These are phyloP conservation scores for Genyomyrus donnyi DNA, from an alignment of 2,113 vertebrate genomes.

Conservation along the genomic window DNA sequence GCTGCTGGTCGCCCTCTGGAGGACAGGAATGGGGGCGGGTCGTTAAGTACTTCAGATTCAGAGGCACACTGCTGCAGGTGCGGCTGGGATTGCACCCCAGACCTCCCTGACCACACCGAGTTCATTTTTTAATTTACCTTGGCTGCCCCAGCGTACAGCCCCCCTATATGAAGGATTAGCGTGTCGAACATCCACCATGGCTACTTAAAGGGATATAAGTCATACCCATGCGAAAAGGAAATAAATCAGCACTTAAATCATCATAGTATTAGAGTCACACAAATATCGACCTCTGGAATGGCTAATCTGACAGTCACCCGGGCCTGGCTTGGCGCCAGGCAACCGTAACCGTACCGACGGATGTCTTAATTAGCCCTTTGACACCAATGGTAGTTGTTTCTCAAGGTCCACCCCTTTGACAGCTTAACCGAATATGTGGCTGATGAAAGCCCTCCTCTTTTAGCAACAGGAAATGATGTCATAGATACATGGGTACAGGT, in stretches of 20 bases:
- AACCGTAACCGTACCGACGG: constrained; percentile 8
- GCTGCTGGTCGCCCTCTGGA: not conserved
- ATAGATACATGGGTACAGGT: not conserved
- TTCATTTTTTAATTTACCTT: not conserved
- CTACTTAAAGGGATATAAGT: not conserved
- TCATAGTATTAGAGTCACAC: not conserved
- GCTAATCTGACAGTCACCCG: constrained; percentile 24
- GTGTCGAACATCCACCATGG: not conserved
- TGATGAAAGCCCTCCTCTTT: constrained; percentile 14
- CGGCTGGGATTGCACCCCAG: not conserved
- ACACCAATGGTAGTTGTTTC: constrained; percentile 21
- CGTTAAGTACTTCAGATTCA: not conserved
- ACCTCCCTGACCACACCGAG: not conserved
- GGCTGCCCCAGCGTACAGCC: not conserved
- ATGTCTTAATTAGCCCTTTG: constrained; percentile 29
- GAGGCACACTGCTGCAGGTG: not conserved
- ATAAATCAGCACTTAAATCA: not conserved
- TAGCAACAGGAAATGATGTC: not conserved
- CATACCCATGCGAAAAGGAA: not conserved
- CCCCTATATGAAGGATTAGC: not conserved
- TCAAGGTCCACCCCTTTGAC: constrained; percentile 21
- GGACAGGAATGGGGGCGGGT: not conserved
- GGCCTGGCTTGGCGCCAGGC: constrained; percentile 21
- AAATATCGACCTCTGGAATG: constrained; percentile 5
- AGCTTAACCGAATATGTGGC: constrained; percentile 28